Base-by-base conservation (phyloP, 2,797 vertebrate species). In the Mallotus villosus region DNA sequence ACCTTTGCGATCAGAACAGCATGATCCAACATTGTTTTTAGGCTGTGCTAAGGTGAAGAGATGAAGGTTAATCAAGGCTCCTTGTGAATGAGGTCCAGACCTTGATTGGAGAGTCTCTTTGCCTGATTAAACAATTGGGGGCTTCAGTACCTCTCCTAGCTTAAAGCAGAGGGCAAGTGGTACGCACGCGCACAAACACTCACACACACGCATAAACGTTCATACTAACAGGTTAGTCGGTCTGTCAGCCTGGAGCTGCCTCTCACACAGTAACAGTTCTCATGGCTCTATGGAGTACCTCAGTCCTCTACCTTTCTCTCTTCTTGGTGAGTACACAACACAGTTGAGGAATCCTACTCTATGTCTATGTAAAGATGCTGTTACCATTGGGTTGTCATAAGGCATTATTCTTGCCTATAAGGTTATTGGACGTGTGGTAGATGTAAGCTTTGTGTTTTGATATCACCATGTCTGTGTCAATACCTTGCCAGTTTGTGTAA, bases 101-200 rank as follows among this genome's bases (percentile, higher is more conserved):
- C 37, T 41, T 90, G 87, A 92, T 90, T 91, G 84, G 68, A 84
- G 82, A 87, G 80, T 70, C 86, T 87, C 84, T 89, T 87, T 70
- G 46, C 49, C 73, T 92, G 86, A 93, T 92, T 91, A 78, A 85
- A 87, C 86, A 86, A 89, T 85, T 88, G 2, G 73, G 34, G 34
- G 25, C 57, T 60, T 53, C 19, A 27, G 17, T 24, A 63, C 22
- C 29, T 67, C 29, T 46, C 41, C 41, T 46, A 46, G 65, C 65
- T 61, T 22, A 58, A 9, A 68, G 8, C 27, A 24, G 27, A 70
- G 41, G 16, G 55, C 55, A 58, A 21, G 70, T 29, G 22, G 55
- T 19, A 19, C 46, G 27, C 24, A 21, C 60, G 51, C 58, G 12
- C 60, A 65, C 17, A 60, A 57, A 72, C 53, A 58, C 32, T 60